phyloP scores from a whole-genome alignment of 1,140 invertebrate species.

The Sarcophaga bullata region DNA sequence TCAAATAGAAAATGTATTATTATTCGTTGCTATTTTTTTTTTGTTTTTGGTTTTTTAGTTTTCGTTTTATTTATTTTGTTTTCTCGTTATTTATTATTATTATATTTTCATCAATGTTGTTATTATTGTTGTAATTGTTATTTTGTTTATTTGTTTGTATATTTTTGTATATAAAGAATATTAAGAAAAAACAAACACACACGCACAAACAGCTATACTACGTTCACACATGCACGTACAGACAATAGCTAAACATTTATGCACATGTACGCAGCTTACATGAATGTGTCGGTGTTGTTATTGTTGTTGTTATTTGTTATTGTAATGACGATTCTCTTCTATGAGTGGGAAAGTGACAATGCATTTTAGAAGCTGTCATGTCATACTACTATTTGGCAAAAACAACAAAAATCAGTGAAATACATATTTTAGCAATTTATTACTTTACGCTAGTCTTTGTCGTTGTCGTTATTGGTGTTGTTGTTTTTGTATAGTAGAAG shows the following conservation, averaged over 20 bases:
- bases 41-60: background rate
- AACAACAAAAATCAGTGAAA: constrained; percentile 35
- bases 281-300: constrained; percentile 26
- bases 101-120: constrained; percentile 21
- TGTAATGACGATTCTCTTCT: constrained; percentile 37
- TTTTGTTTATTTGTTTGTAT: background rate
- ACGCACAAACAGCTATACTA: too few species aligned
- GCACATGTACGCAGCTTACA: background rate
- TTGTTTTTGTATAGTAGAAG: background rate
- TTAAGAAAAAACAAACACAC: too few species aligned
- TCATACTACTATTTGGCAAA: constrained; percentile 43
- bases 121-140: constrained; percentile 11
- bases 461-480: background rate
- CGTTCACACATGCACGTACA: too few species aligned
- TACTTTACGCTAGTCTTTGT: background rate
- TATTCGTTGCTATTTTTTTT: too few species aligned
- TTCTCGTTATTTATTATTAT: constrained; percentile 41
- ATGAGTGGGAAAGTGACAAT: constrained; percentile 44
- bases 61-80: constrained; percentile 22
- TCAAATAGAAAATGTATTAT: too few species aligned
- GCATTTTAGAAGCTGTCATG: constrained; percentile 46
- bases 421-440: constrained; percentile 37
- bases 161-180: background rate
- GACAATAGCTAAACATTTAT: too few species aligned
- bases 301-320: constrained; percentile 41